A percentile compares a stretch with the other conserved stretches of the same genome.
phyloP scores from a whole-genome alignment of 2,113 vertebrate genomes.

The Callaeas wilsoni region DNA sequence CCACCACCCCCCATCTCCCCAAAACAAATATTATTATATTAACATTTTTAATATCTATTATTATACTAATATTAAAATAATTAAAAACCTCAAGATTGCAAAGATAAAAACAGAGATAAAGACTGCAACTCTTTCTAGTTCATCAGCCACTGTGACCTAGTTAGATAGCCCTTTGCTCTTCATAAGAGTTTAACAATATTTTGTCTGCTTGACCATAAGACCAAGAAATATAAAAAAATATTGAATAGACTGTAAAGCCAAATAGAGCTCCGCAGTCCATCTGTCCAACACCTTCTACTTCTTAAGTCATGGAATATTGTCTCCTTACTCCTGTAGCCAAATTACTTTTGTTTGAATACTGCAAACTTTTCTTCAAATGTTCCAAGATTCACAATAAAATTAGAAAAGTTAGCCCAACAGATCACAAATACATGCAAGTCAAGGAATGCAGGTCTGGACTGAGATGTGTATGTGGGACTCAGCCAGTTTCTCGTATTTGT shows the following conservation, averaged over 20 bases:
- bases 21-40: background rate
- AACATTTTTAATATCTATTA: too few species aligned
- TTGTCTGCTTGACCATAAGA: background rate
- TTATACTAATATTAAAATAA: too few species aligned
- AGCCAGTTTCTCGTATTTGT: background rate
- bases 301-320: background rate
- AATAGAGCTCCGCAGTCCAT: background rate
- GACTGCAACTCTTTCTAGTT: background rate
- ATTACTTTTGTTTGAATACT: background rate
- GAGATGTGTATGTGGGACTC: accelerated
- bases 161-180: background rate
- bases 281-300: background rate
- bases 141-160: background rate
- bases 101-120: background rate
- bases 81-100: background rate
- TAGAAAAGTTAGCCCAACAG: background rate
- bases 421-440: background rate
- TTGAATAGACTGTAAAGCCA: background rate
- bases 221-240: background rate
- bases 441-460: background rate
- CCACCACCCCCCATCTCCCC: accelerated
- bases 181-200: background rate
- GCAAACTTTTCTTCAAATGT: background rate
- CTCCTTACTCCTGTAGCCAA: background rate
- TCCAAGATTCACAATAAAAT: background rate